A percentile compares a stretch with the other conserved stretches of the same genome.
These are phyloP conservation scores for Craniophora ligustri DNA, from an alignment of 2,888 invertebrate genomes.

Conservation along the genomic window DNA sequence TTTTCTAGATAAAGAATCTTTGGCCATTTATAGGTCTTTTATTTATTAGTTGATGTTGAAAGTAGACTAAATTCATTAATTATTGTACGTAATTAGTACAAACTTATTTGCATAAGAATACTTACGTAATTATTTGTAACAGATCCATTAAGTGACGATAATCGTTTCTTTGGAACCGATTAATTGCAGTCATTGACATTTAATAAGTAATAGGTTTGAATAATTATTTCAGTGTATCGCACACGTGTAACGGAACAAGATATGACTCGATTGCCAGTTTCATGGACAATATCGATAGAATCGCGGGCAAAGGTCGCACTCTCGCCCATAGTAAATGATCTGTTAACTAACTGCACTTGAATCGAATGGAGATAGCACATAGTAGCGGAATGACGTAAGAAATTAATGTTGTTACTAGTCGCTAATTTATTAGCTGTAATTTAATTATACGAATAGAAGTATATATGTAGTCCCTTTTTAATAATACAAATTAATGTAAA, in stretches of 20 bases:
- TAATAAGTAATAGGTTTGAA: neutral
- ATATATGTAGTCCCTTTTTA: too few species aligned
- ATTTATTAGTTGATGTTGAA: too few species aligned
- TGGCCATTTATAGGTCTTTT: too few species aligned
- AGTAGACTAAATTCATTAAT: too few species aligned
- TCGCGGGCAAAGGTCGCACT: slow-evolving; percentile 22
- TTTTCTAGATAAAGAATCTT: too few species aligned
- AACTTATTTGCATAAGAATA: too few species aligned
- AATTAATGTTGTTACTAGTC: neutral
- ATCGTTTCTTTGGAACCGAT: neutral
- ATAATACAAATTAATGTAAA: too few species aligned
- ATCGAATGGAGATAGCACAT: slow-evolving; percentile 1
- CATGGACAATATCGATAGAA: slow-evolving; percentile 18
- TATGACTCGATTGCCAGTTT: slow-evolving; percentile 9
- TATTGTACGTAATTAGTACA: too few species aligned
- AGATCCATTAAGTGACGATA: too few species aligned
- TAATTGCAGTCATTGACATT: neutral
- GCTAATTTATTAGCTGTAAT: neutral
- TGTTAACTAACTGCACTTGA: slow-evolving; percentile 15
- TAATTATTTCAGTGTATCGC: slow-evolving; percentile 13
- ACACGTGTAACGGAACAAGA: slow-evolving; percentile 28
- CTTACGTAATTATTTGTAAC: too few species aligned
- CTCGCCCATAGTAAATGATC: slow-evolving; percentile 14
- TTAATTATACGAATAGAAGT: too few species aligned
- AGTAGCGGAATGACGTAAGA: slow-evolving; percentile 1